Percentiles rank a stretch among this genome's conserved stretches.
phyloP scores from a whole-genome alignment of 2,888 invertebrate species.

The Dendrolimus pini region DNA sequence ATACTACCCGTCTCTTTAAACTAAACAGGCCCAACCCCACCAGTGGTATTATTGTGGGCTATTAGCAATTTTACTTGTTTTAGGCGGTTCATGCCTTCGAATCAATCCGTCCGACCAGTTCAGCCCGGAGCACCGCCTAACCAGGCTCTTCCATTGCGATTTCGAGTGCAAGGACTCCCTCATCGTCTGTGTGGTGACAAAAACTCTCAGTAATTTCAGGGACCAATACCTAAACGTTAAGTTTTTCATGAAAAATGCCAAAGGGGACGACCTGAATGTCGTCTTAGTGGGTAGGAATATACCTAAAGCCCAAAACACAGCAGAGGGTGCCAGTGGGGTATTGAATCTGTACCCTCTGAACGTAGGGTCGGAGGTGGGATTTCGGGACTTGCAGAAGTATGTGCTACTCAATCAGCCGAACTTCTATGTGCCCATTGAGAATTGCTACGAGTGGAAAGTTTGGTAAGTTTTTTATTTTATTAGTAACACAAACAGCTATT shows the following conservation, averaged over 20 bases:
- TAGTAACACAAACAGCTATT: not conserved
- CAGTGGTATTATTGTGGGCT: no score
- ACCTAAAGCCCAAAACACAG: constrained; percentile 5
- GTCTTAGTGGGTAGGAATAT: constrained; percentile 32
- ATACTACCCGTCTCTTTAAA: no score
- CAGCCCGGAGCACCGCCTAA: constrained; percentile 23
- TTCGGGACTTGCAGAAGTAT: constrained; percentile 37
- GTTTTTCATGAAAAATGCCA: constrained; percentile 23
- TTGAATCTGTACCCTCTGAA: constrained; percentile 22
- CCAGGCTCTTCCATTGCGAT: constrained; percentile 53
- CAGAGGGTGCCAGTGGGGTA: constrained; percentile 8
- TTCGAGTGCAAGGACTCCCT: constrained; percentile 34
- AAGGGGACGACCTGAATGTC: constrained; percentile 15
- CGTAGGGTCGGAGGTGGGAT: constrained; percentile 10
- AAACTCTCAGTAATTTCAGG: constrained; percentile 23
- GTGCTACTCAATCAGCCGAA: constrained; percentile 44
- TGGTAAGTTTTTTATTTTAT: constrained; percentile 30
- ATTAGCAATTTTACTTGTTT: not conserved
- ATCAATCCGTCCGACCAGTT: constrained; percentile 47
- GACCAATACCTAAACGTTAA: constrained; percentile 42
- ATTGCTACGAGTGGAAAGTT: constrained; percentile 51
- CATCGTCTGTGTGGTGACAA: constrained; percentile 55
- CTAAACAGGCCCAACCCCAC: no score
- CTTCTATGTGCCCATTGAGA: constrained; percentile 58
- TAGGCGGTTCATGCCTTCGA: constrained; percentile 70